Base-by-base conservation (phyloP, 2,113 vertebrate genomes). In the Plestiodon gilberti region DNA sequence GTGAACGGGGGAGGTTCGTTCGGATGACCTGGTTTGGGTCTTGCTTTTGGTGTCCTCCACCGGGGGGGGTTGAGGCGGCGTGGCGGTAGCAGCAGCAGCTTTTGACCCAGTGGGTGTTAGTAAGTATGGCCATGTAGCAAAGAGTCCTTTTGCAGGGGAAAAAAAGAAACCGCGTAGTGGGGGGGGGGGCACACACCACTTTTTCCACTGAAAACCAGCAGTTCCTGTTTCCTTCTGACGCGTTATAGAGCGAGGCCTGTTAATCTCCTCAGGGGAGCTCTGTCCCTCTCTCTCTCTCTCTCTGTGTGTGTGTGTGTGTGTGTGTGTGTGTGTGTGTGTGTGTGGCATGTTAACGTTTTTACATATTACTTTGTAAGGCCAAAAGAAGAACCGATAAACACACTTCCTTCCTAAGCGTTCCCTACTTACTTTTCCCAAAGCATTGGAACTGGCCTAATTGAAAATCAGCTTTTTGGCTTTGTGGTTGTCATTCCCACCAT, bases 1-100 rank as follows among this genome's bases (percentile, higher is more conserved):
- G 40, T 73, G 40, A 80, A 62, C n/a, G 55, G 43, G 78, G 90
- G 86, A 75, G 80, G 59, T 84, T 67, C 70, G 74, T 52, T 25
- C 70, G 92, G 73, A 82, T 52, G 84, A 73, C 57, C 62, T 3
- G 74, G 48, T 88, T 78, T 59, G 43, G 20, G 48, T 25, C 30
- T 82, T 71, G 3, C 3, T 55, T 84, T 86, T 23, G 23, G 30
- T 85, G 77, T 10, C 33, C 82, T 23, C 18, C 70, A 22, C 15
- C n/a, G n/a, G n/a, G n/a, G n/a, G n/a, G 28, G 33, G 30, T 23
- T 43, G 22, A 30, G 5, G 23, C 11, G n/a, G 33, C 43, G 4
- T 48, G 38, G 57, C n/a, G n/a, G n/a, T n/a, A n/a, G n/a, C n/a
- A n/a, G n/a, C n/a, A n/a, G n/a, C n/a, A 25, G 38, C 22, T 35